Evolutionary conservation across 2,797 vertebrate genomes (phyloP).

Genomic region (Hypotaenidia okinawae): DNA sequence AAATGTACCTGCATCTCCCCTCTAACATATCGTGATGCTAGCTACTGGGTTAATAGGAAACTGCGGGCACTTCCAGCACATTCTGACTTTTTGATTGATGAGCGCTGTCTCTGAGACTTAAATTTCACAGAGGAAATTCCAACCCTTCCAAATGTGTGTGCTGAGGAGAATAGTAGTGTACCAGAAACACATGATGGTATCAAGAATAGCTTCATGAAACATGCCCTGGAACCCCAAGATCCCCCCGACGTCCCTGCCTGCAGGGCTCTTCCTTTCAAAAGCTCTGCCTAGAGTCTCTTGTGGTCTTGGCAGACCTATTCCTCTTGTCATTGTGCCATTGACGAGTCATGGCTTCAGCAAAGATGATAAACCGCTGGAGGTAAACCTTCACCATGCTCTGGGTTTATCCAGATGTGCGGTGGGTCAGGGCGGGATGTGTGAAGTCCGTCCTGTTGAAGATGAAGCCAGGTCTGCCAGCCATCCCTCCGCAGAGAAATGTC

Average conservation of each 20-base stretch:
- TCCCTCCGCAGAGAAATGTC: constrained; percentile 21
- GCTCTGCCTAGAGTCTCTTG: not conserved
- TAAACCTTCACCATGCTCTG: not conserved
- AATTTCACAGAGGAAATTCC: not conserved
- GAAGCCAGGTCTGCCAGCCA: not conserved
- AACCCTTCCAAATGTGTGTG: not conserved
- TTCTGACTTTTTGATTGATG: constrained; percentile 11
- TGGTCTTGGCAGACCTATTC: not conserved
- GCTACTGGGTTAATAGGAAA: constrained; percentile 11
- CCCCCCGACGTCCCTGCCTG: not conserved
- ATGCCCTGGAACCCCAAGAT: not conserved
- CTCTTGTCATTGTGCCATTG: too few species aligned
- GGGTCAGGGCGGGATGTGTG: not conserved
- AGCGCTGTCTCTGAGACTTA: too few species aligned
- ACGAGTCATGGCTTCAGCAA: too few species aligned
- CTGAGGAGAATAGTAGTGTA: not conserved
- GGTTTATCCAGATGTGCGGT: not conserved
- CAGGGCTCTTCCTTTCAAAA: not conserved
- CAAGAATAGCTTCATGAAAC: not conserved
- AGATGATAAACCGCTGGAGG: too few species aligned
- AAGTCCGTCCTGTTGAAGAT: not conserved
- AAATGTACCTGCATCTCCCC: not conserved
- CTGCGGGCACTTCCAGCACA: not conserved
- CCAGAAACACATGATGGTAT: not conserved
- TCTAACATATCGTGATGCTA: not conserved